A percentile compares a stretch with the other conserved stretches of the same genome.
These are phyloP conservation scores for Scomber scombrus DNA, from an alignment of 2,113 vertebrate genomes.

Conservation along the genomic window DNA sequence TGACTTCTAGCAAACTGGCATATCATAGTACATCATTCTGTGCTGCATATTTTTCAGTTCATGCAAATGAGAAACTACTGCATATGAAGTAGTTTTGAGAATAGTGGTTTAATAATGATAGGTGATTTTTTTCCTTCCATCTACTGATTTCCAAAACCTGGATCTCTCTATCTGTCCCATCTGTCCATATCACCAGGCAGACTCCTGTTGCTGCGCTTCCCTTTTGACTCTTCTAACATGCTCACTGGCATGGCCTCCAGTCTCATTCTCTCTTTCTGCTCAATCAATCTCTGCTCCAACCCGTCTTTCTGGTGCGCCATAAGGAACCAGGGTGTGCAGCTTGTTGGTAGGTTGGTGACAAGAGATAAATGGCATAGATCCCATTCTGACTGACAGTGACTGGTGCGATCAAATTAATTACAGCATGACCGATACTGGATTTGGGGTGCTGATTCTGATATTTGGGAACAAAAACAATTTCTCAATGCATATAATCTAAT, in stretches of 20 bases:
- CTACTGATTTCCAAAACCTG: slow-evolving; percentile 15
- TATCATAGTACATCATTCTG: slow-evolving; percentile 6
- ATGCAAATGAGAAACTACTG: background rate
- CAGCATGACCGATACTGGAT: slow-evolving; percentile 1
- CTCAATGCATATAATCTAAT: background rate
- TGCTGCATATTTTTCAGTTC: background rate
- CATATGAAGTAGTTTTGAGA: too few species aligned
- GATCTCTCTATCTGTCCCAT: slow-evolving; percentile 40
- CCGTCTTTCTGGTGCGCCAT: slow-evolving; percentile 16
- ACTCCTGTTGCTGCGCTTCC: slow-evolving; percentile 1
- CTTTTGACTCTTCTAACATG: slow-evolving; percentile 47
- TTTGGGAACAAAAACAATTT: background rate
- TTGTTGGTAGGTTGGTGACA: slow-evolving; percentile 59
- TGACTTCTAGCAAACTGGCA: slow-evolving; percentile 13
- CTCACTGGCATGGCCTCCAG: slow-evolving; percentile 46
- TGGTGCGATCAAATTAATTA: slow-evolving; percentile 46
- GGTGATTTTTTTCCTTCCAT: background rate
- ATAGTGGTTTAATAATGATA: background rate
- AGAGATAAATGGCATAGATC: slow-evolving; percentile 56
- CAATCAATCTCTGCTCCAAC: slow-evolving; percentile 55
- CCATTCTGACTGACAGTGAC: slow-evolving; percentile 40
- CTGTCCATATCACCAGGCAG: slow-evolving; percentile 40
- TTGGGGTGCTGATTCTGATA: background rate
- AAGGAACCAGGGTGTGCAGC: slow-evolving; percentile 62
- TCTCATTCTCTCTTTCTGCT: slow-evolving; percentile 30